Conservation (phyloP, 2,888 invertebrate genomes). For the Sclerodermus sp. region DNA sequence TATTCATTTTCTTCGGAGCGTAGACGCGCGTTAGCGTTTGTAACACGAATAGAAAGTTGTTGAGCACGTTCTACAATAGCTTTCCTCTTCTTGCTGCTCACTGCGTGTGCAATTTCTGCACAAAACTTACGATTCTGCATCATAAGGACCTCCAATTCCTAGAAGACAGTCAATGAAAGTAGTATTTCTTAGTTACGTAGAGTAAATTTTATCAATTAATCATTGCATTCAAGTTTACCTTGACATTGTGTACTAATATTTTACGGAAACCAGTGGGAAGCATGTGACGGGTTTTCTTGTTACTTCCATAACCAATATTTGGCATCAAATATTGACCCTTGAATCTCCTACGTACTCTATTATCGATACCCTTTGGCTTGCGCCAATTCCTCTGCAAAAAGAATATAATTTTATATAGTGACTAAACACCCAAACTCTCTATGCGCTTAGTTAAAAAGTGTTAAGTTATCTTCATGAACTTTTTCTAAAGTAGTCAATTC, state of each 20-base stretch:
- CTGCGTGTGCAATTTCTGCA: slow-evolving; percentile 96
- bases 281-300: slow-evolving; percentile 93
- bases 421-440: slow-evolving; percentile 4
- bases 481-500: background rate
- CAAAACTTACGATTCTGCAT: slow-evolving; percentile 99
- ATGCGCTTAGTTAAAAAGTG: background rate
- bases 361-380: slow-evolving; percentile 99
- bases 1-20: slow-evolving; percentile 99
- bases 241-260: slow-evolving; percentile 86
- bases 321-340: slow-evolving; percentile 99
- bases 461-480: background rate
- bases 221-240: slow-evolving; percentile 63
- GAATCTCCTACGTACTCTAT: slow-evolving; percentile 97
- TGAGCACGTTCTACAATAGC: slow-evolving; percentile 94
- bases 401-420: too few relatives aligned
- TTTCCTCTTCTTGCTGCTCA: slow-evolving; percentile 97
- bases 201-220: background rate
- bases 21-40: slow-evolving; percentile 94
- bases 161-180: slow-evolving; percentile 36
- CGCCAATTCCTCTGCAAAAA: slow-evolving; percentile 91
- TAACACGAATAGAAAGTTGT: slow-evolving; percentile 92
- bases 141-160: slow-evolving; percentile 96
- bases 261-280: slow-evolving; percentile 97
- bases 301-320: slow-evolving; percentile 97
- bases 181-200: background rate